Evolutionary conservation across 2,888 invertebrate genomes (phyloP), one percentile per base, ranked within the genome.

Genomic region (Drosophila mercatorum): DNA sequence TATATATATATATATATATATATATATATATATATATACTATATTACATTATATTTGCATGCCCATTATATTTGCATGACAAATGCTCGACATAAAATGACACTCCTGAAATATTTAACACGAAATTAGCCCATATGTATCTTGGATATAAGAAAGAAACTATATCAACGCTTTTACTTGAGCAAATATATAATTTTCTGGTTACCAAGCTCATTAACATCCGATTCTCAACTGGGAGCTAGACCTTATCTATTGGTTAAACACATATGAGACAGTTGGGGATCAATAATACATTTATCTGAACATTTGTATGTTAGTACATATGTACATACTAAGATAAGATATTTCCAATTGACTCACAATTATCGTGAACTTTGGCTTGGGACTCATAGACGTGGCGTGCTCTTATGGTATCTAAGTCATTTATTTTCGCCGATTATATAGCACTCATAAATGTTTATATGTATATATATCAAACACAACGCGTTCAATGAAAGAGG

Each of bases 291-390:
- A 51, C 52, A 10, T 17, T 49, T 44, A 44, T 22, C 40, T 43
- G 31, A 2, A 34, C 7, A 34, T 34, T 5, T 31, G 6, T 31
- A 31, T 31, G 6, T 31, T 5, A 5, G 31, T 4, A 7, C 31
- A 34, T 6, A 43, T 11, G 11, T 10, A 31, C 12, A 41, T 65
- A 22, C 44, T 43, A 17, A 43, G 75, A 75, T 77, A 67, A 75
- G 75, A 67, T 58, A 49, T 57, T 46, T 4, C 12, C n/a, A 22
- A 67, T 40, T 71, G 67, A 64, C 52, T 76, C 76, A 66, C 14
- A 41, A 47, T 36, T 56, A 52, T 53, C 26, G 28, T 76, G 72
- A 43, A 76, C 75, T 77, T 77, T 76, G 46, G 12, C 6, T 36
- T 7, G 41, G 12, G 14, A 47, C 26, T 26, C 47, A 51, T 44